Conservation (phyloP, 2,888 invertebrate genomes). For the Parnassius apollo region DNA sequence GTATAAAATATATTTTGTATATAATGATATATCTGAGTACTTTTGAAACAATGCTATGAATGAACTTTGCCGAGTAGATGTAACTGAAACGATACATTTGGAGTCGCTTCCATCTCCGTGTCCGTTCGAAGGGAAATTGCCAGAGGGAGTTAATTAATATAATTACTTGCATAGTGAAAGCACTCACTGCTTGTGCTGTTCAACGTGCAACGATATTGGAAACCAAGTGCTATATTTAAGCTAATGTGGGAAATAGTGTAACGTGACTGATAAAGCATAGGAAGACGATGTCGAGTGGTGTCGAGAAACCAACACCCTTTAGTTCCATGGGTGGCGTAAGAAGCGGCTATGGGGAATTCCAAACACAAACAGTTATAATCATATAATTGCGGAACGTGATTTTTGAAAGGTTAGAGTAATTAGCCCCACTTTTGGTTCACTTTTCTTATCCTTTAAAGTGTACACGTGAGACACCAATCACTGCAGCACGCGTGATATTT, state of each 20-base stretch:
- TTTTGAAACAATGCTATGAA: constrained; percentile 1
- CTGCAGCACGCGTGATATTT: not conserved
- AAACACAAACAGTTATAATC: no score
- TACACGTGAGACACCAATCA: not conserved
- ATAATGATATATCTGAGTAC: no score
- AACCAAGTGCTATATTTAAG: no score
- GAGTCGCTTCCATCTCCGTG: constrained; percentile 8
- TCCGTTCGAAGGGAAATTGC: constrained; percentile 17
- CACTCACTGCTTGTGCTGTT: constrained; percentile 6
- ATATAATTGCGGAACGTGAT: not conserved
- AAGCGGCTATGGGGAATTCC: no score
- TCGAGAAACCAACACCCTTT: no score
- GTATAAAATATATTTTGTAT: no score
- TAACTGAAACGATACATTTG: constrained; percentile 4
- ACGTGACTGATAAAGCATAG: no score
- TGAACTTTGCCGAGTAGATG: constrained; percentile 7
- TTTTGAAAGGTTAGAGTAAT: constrained; percentile 37
- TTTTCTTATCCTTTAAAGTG: constrained; percentile 23
- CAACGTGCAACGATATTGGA: not conserved
- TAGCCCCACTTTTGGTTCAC: constrained; percentile 32
- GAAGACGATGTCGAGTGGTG: no score
- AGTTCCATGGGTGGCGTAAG: no score
- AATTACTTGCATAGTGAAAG: constrained; percentile 23
- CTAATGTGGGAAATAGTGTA: no score
- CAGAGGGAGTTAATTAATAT: constrained; percentile 23